Percentiles rank a stretch among this genome's conserved stretches.
Evolutionary conservation across 1,140 invertebrate species (phyloP).

Genomic region (Colletes latitarsis): DNA sequence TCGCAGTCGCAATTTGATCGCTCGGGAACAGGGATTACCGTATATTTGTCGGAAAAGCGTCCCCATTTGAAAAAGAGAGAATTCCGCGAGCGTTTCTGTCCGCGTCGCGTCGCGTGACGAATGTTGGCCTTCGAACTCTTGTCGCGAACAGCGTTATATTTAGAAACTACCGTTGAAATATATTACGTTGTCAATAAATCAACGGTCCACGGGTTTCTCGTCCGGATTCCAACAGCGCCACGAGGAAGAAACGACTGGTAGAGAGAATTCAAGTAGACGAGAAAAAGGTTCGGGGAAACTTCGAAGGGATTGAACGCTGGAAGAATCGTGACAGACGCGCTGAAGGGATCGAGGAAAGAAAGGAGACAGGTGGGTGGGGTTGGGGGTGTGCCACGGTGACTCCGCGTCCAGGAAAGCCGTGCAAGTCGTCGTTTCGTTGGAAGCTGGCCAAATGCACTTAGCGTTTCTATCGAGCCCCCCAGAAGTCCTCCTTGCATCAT

Average conservation of each 20-base stretch:
- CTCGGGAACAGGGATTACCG: no score
- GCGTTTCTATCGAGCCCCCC: constrained; percentile 70
- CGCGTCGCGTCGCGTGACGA: no score
- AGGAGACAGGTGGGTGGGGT: constrained; percentile 52
- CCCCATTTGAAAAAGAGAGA: no score
- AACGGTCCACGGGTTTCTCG: no score
- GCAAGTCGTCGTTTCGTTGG: constrained; percentile 70
- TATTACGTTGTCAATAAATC: no score
- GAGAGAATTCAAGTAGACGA: constrained; percentile 42
- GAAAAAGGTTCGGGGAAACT: constrained; percentile 37
- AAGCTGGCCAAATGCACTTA: constrained; percentile 78
- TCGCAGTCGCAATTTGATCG: no score
- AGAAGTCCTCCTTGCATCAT: constrained; percentile 27
- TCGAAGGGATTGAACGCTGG: constrained; percentile 53
- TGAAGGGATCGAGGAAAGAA: constrained; percentile 40
- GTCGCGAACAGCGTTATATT: no score
- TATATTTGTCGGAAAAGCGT: no score
- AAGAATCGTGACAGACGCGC: constrained; percentile 41
- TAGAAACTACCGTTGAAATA: neutral
- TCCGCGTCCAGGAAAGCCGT: constrained; percentile 67
- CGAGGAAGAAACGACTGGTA: constrained; percentile 11
- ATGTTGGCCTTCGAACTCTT: no score
- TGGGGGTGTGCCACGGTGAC: constrained; percentile 64
- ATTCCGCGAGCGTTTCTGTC: no score
- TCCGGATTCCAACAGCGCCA: neutral